Evolutionary conservation across 1,140 invertebrate genomes (phyloP).

Genomic region (Triops cancriformis): DNA sequence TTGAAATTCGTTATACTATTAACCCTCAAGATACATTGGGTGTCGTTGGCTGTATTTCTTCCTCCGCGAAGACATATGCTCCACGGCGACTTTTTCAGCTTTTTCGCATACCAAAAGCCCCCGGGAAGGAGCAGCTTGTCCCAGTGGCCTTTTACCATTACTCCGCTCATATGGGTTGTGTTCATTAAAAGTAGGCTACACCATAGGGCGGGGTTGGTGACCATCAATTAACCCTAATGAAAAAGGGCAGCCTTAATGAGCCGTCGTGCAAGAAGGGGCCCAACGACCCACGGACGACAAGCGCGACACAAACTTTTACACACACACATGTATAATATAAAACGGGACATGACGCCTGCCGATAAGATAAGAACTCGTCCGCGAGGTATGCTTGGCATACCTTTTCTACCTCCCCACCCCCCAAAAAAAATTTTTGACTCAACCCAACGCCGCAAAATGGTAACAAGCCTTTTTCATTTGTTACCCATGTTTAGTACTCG

Average conservation of each 20-base stretch:
- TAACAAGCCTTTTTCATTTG: background rate
- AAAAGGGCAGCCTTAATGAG: slow-evolving; percentile 13
- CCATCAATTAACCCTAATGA: slow-evolving; percentile 14
- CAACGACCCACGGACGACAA: background rate
- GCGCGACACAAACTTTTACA: background rate
- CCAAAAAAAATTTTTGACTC: background rate
- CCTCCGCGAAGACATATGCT: background rate
- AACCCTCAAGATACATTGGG: background rate
- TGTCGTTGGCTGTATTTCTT: background rate
- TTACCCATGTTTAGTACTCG: no score
- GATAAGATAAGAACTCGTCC: background rate
- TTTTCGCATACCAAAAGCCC: background rate
- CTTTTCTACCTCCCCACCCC: background rate
- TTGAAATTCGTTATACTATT: background rate
- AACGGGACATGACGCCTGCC: background rate
- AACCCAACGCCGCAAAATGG: background rate
- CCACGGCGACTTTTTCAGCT: background rate
- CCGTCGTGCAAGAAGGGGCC: background rate
- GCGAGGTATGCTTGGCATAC: background rate
- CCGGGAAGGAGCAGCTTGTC: background rate
- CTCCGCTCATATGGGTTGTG: background rate
- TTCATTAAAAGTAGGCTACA: slow-evolving; percentile 7
- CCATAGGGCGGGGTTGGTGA: background rate
- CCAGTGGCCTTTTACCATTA: background rate
- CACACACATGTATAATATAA: background rate